Percentiles rank a stretch among this genome's conserved stretches.
Evolutionary conservation across 2,797 vertebrate genomes (phyloP).

Genomic region (Scomberomorus guttatus): DNA sequence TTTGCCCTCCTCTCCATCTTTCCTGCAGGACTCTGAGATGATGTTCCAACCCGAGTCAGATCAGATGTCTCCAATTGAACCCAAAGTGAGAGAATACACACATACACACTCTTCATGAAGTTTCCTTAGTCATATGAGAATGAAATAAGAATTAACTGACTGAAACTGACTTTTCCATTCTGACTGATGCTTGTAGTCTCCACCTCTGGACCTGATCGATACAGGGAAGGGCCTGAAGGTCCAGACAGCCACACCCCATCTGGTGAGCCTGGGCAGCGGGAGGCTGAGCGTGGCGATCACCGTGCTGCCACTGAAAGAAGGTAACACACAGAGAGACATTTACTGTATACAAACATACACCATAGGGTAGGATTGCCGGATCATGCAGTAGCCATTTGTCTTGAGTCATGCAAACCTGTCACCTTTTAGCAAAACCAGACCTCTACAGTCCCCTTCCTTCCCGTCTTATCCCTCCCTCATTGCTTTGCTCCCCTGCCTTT

Average conservation of each 20-base stretch:
- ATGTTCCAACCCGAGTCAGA: slow-evolving; percentile 84
- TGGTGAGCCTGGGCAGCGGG: slow-evolving; percentile 89
- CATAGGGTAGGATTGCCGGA: slow-evolving; percentile 5
- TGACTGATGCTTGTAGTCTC: slow-evolving; percentile 73
- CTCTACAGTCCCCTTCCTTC: not conserved
- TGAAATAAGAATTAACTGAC: not conserved
- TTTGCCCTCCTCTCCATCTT: slow-evolving; percentile 26
- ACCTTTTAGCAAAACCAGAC: slow-evolving; percentile 34
- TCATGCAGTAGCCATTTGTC: slow-evolving; percentile 8
- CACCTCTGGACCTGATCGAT: slow-evolving; percentile 85
- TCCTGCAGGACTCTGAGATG: slow-evolving; percentile 78
- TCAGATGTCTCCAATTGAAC: slow-evolving; percentile 73
- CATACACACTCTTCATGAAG: not conserved
- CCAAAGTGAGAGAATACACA: slow-evolving; percentile 70
- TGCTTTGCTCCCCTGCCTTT: slow-evolving; percentile 25
- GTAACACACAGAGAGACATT: slow-evolving; percentile 63
- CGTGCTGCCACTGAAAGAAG: slow-evolving; percentile 87
- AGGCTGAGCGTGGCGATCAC: slow-evolving; percentile 88
- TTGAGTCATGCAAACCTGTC: slow-evolving; percentile 7
- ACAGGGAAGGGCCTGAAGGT: slow-evolving; percentile 88
- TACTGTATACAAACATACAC: no score
- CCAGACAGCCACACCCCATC: slow-evolving; percentile 85
- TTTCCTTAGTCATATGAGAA: not conserved
- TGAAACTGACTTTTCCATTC: slow-evolving; percentile 13
- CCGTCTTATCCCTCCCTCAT: not conserved